Base-by-base conservation (phyloP, 2,113 vertebrate genomes). In the Poeciliopsis turrubarensis region DNA sequence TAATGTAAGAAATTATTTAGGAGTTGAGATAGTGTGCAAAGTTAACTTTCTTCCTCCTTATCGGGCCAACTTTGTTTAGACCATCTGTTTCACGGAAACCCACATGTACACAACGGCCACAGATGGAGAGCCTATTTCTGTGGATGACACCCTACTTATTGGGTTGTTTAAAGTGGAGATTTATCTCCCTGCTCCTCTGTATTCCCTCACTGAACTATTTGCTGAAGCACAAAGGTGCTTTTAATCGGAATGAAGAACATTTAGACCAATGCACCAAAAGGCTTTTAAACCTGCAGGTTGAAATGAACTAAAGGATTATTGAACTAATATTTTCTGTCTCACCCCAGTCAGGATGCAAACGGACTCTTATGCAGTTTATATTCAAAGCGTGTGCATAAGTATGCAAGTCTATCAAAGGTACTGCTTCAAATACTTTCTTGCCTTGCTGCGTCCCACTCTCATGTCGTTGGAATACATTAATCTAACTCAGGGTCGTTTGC, bases 31-130 rank as follows among this genome's bases (percentile, higher is more conserved):
- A 19, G 26, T 8, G 8, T 30, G 13, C 51, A 29, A 65, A 66
- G 39, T 72, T 68, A 60, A 71, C 57, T 0, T 0, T 83, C 60
- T 78, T 84, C 31, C 15, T 75, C 31, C 84, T 76, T 78, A 81
- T 81, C 73, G 27, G 65, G 54, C 60, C 66, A 62, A 57, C 73
- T 65, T 72, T 75, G 31, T 9, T 71, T 39, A 6, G 37, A 66
- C 61, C 75, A 82, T 87, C 80, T 72, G 47, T 79, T 74, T 76
- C 31, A 62, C 4, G 57, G 44, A 73, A 80, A 73, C 64, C 34
- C 60, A 63, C 62, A 68, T 63, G 61, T 39, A 15, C 14, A 72
- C 70, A 81, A 7, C 44, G 69, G 72, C 39, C 51, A 31, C 2
- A 44, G 75, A 75, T 2, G 2, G 37, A 67, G 47, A 80, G 65